Evolutionary conservation across 1,140 invertebrate genomes (phyloP), one percentile per base, ranked within the genome.

Genomic region (Aradophagus sp.): DNA sequence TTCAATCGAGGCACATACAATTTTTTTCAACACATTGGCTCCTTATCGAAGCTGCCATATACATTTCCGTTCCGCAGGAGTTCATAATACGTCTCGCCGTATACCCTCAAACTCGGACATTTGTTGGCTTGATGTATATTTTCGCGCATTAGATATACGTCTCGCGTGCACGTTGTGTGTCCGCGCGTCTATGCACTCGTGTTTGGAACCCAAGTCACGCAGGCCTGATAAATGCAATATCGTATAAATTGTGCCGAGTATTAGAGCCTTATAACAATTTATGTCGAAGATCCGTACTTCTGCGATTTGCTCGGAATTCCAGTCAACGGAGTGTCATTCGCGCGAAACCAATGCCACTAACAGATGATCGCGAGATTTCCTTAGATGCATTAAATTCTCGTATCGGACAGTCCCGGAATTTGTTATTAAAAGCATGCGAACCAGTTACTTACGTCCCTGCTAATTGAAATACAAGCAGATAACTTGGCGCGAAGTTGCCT

Each of bases 161-260:
- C 50, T 58, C 41, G 42, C 39, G 53, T 55, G 55, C 56, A 34
- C 44, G 39, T 19, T 52, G 34, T 36, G 48, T 55, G 13, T 58
- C 55, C 50, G 45, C 52, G 45, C 32, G 59, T 56, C 36, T 12
- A 17, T 59, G 14, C 44, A 34, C 34, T 42, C n/a, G 11, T 31
- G 16, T 31, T 74, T 55, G 29, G 27, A 67, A 80, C 41, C 52
- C 75, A 16, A 34, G 45, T 66, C 81, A 82, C 80, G 80, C 82
- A 77, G 47, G 13, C 41, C 75, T 78, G 81, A 82, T 80, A 82
- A 81, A 83, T 82, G 81, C 77, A 82, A 83, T 82, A 80, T 79
- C 78, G 71, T 81, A 82, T 83, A 81, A 83, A 81, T 79, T 77
- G 78, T 47, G 74, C 69, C 48, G 75, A 80, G 78, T 80, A 83